Base-by-base conservation (phyloP, 2,888 invertebrate genomes). In the Mesorhabditis sp. region DNA sequence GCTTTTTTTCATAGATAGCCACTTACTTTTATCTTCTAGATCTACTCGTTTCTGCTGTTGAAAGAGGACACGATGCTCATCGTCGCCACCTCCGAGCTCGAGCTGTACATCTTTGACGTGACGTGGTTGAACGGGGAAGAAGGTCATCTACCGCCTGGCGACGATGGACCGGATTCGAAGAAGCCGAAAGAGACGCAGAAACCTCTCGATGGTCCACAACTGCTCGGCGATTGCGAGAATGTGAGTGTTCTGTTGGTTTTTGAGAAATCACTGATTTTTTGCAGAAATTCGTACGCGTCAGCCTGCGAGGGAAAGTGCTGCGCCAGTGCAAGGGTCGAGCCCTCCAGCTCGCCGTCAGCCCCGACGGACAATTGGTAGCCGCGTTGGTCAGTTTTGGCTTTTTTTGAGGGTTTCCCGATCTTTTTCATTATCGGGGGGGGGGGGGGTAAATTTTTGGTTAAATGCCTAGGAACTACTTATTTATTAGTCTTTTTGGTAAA, bases 21-120 rank as follows among this genome's bases (percentile, higher is more conserved):
- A 28, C 28, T 1, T 1, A 28, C 28, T 28, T 28, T 28, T 1
- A 28, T 28, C 4, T 65, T 68, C 10, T 62, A 81, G 77, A 76
- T 96, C 42, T 95, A 95, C 92, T 91, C 92, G 63, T 90, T 95
- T 83, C 89, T 90, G 45, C 87, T 95, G 65, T 86, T 92, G 44
- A 91, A 91, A 83, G 90, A 93, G 82, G 93, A 92, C 83, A 89
- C 90, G 66, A 91, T 92, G 81, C 88, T 97, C 80, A 90, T 96
- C n/a, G 92, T 93, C 6, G 96, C 95, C 28, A 91, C 92, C 77
- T 90, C 91, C 74, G 94, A 94, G 85, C 91, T 91, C 77, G 92
- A 93, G 85, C 88, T 97, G 74, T 89, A 91, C 77, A 92, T 95
- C 0, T 96, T 93, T 67, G 75, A 81, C 67, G 65, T 82, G 5